phyloP scores from a whole-genome alignment of 2,888 invertebrate genomes.

The Oscheius onirici region DNA sequence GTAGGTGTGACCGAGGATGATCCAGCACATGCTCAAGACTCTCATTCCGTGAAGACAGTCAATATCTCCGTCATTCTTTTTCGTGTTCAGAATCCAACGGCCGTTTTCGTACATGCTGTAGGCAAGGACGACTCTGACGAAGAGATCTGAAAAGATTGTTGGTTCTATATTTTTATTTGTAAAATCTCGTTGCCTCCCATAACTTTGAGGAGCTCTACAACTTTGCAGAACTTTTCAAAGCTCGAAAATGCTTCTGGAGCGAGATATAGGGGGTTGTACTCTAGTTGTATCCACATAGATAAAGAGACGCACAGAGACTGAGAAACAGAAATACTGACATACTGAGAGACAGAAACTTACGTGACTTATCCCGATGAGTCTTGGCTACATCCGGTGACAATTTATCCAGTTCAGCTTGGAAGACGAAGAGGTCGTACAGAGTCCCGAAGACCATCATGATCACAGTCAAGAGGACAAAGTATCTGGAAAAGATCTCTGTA shows the following conservation, averaged over 20 bases:
- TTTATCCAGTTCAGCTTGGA: slow-evolving; percentile 34
- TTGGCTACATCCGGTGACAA: slow-evolving; percentile 15
- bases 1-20: slow-evolving; percentile 76
- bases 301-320: too few relatives aligned
- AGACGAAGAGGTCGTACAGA: slow-evolving; percentile 66
- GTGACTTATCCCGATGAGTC: slow-evolving; percentile 7
- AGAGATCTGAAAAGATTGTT: slow-evolving; percentile 46
- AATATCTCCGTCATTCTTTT: slow-evolving; percentile 50
- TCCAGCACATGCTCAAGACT: slow-evolving; percentile 77
- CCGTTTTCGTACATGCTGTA: slow-evolving; percentile 76
- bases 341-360: slow-evolving; percentile 3
- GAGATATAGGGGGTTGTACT: too few relatives aligned
- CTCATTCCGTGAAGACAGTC: slow-evolving; percentile 65
- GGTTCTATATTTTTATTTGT: too few relatives aligned
- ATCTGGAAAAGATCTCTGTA: slow-evolving; percentile 39
- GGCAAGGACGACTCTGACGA: slow-evolving; percentile 67
- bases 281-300: too few relatives aligned
- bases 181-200: too few relatives aligned
- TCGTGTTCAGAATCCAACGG: slow-evolving; percentile 73
- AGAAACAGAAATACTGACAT: not conserved
- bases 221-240: too few relatives aligned
- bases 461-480: slow-evolving; percentile 60
- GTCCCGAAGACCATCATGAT: slow-evolving; percentile 66
- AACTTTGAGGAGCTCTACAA: too few relatives aligned
- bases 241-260: too few relatives aligned